Evolutionary conservation across 2,888 invertebrate genomes (phyloP), one percentile per base, ranked within the genome.

Genomic region (Pollenia amentaria): DNA sequence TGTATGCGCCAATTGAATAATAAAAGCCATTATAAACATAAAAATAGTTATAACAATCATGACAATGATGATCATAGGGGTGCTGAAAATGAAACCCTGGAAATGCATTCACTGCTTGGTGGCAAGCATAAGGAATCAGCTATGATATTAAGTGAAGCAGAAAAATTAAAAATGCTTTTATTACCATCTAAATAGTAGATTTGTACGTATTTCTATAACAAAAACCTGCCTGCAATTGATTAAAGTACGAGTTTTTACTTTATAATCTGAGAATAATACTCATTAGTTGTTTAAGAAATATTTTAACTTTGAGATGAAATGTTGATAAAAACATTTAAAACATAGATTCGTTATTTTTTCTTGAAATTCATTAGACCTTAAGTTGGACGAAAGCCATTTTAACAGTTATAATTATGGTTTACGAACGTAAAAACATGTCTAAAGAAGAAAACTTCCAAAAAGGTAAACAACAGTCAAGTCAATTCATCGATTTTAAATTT

Each of bases 81-180:
- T 40, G 90, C 90, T 80, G 90, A 89, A 1, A 46, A 57, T 10
- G 89, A 89, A n/a, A 89, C 90, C n/a, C 89, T 91, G 3, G 93
- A 93, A 90, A 90, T 91, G 90, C 91, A 92, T 82, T 87, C 92
- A 0, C 89, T 92, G 60, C 89, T 92, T 72, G 89, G 89, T 84
- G 89, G 84, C 73, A 88, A 87, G 67, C 87, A 85, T 48, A 89
- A 78, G 38, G 90, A 91, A 75, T 90, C 88, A 64, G 89, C 91
- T 7, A 89, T 90, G 44, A 89, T 92, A 3, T 90, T 94, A 90
- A 94, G 93, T 81, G 94, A 94, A 89, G 92, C 93, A 1, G 94
- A 94, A 76, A 94, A 93, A 87, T 89, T 94, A 11, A 94, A 94
- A 90, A 93, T 93, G 91, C 89, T 94, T 48, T 88, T 94, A 78